Evolutionary conservation across 1,140 invertebrate genomes (phyloP).

Genomic region (Magallana gigas): DNA sequence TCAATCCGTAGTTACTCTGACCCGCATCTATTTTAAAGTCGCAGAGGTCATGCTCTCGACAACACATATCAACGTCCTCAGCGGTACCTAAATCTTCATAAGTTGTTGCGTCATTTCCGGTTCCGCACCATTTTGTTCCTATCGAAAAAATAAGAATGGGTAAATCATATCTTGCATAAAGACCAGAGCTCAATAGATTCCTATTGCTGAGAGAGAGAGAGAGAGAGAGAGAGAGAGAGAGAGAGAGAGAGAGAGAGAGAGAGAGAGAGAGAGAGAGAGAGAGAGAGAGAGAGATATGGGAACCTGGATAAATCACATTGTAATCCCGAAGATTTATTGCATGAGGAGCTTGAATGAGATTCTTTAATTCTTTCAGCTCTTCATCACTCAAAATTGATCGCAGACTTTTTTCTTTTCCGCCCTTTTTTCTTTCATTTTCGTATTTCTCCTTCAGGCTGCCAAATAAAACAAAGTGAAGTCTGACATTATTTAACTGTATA

Average conservation of each 20-base stretch:
- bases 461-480: neutral
- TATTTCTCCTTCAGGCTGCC: neutral
- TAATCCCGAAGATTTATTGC: neutral
- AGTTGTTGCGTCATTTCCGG: constrained; percentile 86
- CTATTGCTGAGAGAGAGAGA: no score
- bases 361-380: neutral
- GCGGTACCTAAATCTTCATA: constrained; percentile 88
- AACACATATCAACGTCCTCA: constrained; percentile 88
- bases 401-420: neutral
- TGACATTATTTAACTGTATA: no score
- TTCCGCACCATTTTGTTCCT: constrained; percentile 91
- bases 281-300: neutral
- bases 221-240: neutral
- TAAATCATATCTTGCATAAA: neutral
- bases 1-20: neutral
- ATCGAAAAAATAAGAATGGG: neutral
- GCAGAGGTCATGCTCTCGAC: constrained; percentile 90
- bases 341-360: no score
- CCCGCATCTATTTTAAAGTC: constrained; percentile 78
- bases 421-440: constrained; percentile 3
- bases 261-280: neutral
- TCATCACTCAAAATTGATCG: neutral
- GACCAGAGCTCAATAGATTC: no score
- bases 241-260: no score
- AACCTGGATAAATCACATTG: neutral